Percentiles rank a stretch among this genome's conserved stretches.
Conservation (phyloP, 2,888 invertebrate species). For the Xiphydria camelus region DNA sequence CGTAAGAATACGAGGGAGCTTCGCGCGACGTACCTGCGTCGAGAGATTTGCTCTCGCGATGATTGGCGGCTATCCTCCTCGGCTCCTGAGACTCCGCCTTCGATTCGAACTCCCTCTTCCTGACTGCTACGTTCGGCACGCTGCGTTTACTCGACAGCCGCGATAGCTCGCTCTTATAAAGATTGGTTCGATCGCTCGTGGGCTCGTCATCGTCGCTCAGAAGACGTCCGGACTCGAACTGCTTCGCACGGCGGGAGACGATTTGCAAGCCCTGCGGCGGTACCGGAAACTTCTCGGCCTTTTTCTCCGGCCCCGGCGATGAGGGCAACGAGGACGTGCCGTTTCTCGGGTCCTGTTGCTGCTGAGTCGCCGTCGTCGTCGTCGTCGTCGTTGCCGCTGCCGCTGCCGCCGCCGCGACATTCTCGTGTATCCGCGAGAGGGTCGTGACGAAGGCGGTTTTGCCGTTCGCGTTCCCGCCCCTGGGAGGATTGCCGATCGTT, state of each 20-base stretch:
- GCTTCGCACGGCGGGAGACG: constrained; percentile 73
- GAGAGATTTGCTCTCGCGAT: constrained; percentile 62
- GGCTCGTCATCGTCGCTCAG: constrained; percentile 62
- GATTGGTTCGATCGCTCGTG: constrained; percentile 67
- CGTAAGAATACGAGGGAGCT: neutral
- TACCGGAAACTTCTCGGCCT: constrained; percentile 44
- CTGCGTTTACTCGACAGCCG: constrained; percentile 69
- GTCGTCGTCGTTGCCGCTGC: too few species aligned
- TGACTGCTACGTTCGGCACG: constrained; percentile 75
- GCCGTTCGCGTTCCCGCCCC: constrained; percentile 24
- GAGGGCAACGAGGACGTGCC: constrained; percentile 57
- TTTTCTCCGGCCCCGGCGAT: constrained; percentile 53
- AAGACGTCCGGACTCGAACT: constrained; percentile 71
- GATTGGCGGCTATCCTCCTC: constrained; percentile 51
- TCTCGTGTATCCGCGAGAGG: constrained; percentile 68
- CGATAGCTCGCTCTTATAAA: constrained; percentile 70
- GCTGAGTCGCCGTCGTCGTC: constrained; percentile 31
- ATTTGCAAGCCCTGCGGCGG: constrained; percentile 64
- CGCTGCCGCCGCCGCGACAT: constrained; percentile 58
- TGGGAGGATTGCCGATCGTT: neutral
- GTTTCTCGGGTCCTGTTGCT: constrained; percentile 56
- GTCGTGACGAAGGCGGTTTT: constrained; percentile 63
- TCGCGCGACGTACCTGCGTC: constrained; percentile 59
- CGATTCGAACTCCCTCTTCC: constrained; percentile 74
- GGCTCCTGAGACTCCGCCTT: constrained; percentile 58